Evolutionary conservation across 2,888 invertebrate genomes (phyloP), one percentile per base, ranked within the genome.

Genomic region (Nymphalis c-album): DNA sequence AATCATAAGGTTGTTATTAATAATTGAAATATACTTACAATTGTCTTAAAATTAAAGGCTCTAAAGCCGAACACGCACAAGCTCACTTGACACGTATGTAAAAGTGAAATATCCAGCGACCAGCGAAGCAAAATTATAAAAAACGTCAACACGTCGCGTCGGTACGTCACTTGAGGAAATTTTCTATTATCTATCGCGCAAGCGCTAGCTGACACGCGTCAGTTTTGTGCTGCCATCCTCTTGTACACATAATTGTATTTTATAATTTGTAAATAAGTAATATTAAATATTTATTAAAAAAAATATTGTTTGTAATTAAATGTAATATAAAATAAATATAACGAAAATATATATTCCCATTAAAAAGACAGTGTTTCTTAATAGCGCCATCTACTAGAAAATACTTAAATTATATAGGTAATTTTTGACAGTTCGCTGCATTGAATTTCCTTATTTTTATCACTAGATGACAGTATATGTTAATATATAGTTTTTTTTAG

Each of bases 1-100:
- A 55, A 46, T 48, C 50, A 35, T 13, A 31, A 35, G 1, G 31
- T 17, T 60, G 26, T 46, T 20, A 55, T 55, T 55, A 60, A 35
- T 48, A 51, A 64, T 68, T 53, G 35, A 67, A 40, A 71, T 60
- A 75, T 91, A 92, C 91, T 92, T 80, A 92, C 91, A 86, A 81
- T 85, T 86, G 80, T 87, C 87, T 82, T 90, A 88, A 90, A 88
- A 88, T 86, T 88, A 88, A 81, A 79, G 90, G 91, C 89, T 81
- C 78, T 74, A 75, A 84, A 83, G 90, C 90, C 90, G 78, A 79
- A 83, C 85, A 80, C 88, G 88, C 83, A 80, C 88, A 87, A 87
- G 78, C 79, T 84, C 76, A 78, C 82, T 86, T 91, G 91, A 92
- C 91, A 92, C 91, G 91, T 92, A 91, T 85, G 83, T 88, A 89